Percentiles rank a stretch among this genome's conserved stretches.
Evolutionary conservation across 2,888 invertebrate species (phyloP).

Genomic region (Metopia argyrocephala): DNA sequence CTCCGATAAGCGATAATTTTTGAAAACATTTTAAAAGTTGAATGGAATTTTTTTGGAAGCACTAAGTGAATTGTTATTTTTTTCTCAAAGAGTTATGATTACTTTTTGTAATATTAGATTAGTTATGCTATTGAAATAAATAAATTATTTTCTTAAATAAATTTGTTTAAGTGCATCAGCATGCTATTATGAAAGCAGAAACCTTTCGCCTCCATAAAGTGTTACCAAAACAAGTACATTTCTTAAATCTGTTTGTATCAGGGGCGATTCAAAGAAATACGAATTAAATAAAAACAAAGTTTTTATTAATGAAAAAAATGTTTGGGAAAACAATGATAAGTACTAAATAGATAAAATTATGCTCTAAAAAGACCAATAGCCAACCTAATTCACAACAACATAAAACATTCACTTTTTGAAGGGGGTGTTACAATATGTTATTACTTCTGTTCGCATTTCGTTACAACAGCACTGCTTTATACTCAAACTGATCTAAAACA

Average conservation of each 20-base stretch:
- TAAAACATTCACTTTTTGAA: constrained; percentile 61
- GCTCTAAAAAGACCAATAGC: neutral
- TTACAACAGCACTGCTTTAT: neutral
- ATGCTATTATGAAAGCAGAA: neutral
- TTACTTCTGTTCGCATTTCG: constrained; percentile 11
- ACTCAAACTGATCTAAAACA: constrained; percentile 17
- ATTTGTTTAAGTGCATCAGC: neutral
- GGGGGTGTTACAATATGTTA: constrained; percentile 51
- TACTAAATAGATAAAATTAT: constrained; percentile 51
- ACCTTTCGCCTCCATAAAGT: neutral
- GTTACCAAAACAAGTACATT: neutral
- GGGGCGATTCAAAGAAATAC: constrained; percentile 21
- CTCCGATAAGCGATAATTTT: neutral
- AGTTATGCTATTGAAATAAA: neutral
- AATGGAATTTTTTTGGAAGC: too few relatives aligned
- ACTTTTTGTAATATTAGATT: too few relatives aligned
- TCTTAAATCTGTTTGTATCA: neutral
- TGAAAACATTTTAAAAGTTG: too few relatives aligned
- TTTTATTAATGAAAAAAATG: constrained; percentile 50
- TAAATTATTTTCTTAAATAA: neutral
- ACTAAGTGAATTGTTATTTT: too few relatives aligned
- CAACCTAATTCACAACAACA: constrained; percentile 19
- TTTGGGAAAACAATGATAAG: constrained; percentile 51
- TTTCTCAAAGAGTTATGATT: too few relatives aligned
- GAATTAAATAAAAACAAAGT: constrained; percentile 6